phyloP scores from a whole-genome alignment of 2,888 invertebrate species.

The Willowsia nigromaculata region DNA sequence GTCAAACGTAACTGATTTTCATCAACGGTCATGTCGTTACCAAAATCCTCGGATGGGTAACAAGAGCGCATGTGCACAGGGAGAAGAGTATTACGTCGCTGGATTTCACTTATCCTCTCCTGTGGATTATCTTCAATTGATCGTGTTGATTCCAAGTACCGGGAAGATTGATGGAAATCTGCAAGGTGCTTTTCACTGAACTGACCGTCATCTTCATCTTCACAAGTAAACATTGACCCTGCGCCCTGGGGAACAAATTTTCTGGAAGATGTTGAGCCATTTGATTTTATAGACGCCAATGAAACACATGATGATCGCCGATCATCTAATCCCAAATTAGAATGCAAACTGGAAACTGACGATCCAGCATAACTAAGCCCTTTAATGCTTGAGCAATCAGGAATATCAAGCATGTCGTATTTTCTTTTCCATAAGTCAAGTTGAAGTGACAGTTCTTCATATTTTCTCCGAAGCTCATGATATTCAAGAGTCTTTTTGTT shows the following conservation, averaged over 20 bases:
- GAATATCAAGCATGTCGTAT: conserved; percentile 25
- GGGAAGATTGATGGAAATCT: conserved; percentile 83
- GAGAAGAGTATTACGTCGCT: conserved; percentile 89
- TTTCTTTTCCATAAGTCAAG: conserved; percentile 13
- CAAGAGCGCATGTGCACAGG: conserved; percentile 92
- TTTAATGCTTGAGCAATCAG: conserved; percentile 40
- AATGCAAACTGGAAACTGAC: conserved; percentile 50
- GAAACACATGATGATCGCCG: conserved; percentile 68
- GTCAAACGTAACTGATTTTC: conserved; percentile 70
- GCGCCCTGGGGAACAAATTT: conserved; percentile 76
- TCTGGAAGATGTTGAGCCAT: conserved; percentile 71
- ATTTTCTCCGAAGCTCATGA: conserved; percentile 9
- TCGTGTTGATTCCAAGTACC: conserved; percentile 76
- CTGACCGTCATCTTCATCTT: conserved; percentile 89
- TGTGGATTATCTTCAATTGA: conserved; percentile 76
- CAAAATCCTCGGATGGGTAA: conserved; percentile 90
- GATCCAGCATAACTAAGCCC: conserved; percentile 46
- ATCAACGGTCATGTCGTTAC: conserved; percentile 80
- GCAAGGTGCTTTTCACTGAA: conserved; percentile 90
- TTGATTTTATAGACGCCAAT: conserved; percentile 72
- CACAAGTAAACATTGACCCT: conserved; percentile 85
- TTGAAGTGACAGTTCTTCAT: background rate
- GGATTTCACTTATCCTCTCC: conserved; percentile 85
- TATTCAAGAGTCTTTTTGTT: conserved; percentile 34
- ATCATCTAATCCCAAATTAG: background rate